Percentiles rank a stretch among this genome's conserved stretches.
Evolutionary conservation across 2,797 vertebrate genomes (phyloP).

Genomic region (Mormyrops boulengeri): DNA sequence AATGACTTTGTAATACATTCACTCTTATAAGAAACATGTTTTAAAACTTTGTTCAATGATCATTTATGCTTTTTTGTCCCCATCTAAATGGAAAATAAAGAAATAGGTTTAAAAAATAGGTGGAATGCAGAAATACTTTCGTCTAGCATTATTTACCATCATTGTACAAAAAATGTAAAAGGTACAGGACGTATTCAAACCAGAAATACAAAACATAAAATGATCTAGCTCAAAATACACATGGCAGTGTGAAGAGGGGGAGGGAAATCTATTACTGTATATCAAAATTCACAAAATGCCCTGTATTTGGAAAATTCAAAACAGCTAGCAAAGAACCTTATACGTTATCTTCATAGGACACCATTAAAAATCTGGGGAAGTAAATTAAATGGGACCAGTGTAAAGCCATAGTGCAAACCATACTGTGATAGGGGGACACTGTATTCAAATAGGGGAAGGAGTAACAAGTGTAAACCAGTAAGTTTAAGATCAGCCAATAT

Average conservation of each 20-base stretch:
- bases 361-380: slow-evolving; percentile 47
- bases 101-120: slow-evolving; percentile 38
- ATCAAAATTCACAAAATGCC: slow-evolving; percentile 68
- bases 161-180: slow-evolving; percentile 39
- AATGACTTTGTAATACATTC: slow-evolving; percentile 12
- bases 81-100: neutral
- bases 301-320: slow-evolving; percentile 66
- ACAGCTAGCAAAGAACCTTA: slow-evolving; percentile 56
- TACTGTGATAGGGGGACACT: neutral
- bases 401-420: slow-evolving; percentile 27
- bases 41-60: slow-evolving; percentile 9
- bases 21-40: slow-evolving; percentile 2
- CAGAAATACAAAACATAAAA: slow-evolving; percentile 53
- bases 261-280: slow-evolving; percentile 46
- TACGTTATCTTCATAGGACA: slow-evolving; percentile 41
- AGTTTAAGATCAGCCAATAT: neutral
- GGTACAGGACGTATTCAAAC: slow-evolving; percentile 34
- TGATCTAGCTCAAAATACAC: slow-evolving; percentile 58
- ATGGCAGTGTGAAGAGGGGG: slow-evolving; percentile 60
- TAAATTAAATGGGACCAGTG: slow-evolving; percentile 46
- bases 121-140: neutral
- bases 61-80: neutral
- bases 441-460: neutral
- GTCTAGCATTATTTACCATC: neutral
- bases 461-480: neutral